phyloP scores from a whole-genome alignment of 2,797 vertebrate species.

The Rhinichthys osculus region DNA sequence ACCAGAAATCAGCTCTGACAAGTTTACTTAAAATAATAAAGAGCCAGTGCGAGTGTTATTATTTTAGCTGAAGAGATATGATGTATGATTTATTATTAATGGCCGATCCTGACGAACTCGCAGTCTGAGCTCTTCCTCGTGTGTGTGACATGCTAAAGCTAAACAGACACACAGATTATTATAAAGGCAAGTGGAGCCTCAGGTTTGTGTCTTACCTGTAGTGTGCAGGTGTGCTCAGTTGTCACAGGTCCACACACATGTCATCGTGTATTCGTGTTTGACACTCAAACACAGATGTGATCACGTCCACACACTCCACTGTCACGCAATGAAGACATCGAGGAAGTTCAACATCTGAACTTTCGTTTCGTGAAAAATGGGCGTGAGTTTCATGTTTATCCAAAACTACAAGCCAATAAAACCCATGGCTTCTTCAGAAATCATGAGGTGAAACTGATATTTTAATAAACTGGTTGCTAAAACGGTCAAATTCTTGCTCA shows the following conservation, averaged over 20 bases:
- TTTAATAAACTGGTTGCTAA: not conserved
- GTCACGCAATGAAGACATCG: not conserved
- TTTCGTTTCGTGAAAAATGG: slow-evolving; percentile 77
- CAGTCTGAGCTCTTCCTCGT: not conserved
- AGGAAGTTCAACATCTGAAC: slow-evolving; percentile 43
- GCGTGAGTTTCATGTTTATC: slow-evolving; percentile 53
- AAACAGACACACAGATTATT: not conserved
- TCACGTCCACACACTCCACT: not conserved
- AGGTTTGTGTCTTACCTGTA: slow-evolving; percentile 4
- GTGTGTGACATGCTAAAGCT: slow-evolving; percentile 32
- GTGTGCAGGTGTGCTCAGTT: not conserved
- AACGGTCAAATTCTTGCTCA: not conserved
- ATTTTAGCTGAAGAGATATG: not conserved
- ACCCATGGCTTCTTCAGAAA: not conserved
- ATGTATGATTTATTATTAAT: not conserved
- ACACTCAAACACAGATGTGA: not conserved
- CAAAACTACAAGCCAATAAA: not conserved
- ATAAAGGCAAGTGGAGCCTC: not conserved
- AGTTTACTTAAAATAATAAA: not conserved
- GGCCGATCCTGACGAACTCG: not conserved
- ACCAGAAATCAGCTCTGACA: not conserved
- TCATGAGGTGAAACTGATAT: not conserved
- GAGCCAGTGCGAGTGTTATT: not conserved
- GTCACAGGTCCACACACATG: not conserved
- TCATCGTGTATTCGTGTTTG: not conserved